Conservation (phyloP, 2,113 vertebrate genomes). For the Carassius auratus region DNA sequence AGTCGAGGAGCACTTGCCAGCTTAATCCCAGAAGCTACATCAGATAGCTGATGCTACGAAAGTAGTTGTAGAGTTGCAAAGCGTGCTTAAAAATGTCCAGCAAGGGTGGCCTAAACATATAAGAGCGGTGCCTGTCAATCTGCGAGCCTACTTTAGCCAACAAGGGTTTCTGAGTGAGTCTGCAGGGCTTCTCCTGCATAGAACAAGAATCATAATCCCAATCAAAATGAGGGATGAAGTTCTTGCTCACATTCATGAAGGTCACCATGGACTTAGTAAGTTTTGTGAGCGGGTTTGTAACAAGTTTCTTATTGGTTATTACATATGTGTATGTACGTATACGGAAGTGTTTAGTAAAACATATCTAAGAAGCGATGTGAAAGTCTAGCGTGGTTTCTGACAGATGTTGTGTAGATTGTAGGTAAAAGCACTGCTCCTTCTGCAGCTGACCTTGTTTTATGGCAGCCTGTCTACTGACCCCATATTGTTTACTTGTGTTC, state of each 20-base stretch:
- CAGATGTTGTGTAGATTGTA: background rate
- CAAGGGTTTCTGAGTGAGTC: no score
- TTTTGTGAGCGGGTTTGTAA: no score
- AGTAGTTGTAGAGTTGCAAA: background rate
- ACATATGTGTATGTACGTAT: no score
- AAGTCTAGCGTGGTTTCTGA: no score
- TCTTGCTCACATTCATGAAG: background rate
- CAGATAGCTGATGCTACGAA: background rate
- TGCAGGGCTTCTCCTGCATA: background rate
- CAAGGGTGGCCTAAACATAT: background rate
- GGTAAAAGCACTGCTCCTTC: background rate
- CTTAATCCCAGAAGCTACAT: background rate
- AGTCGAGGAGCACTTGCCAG: background rate
- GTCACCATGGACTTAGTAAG: background rate
- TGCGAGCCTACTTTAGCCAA: no score
- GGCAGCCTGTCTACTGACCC: conserved; percentile 17
- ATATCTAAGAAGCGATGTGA: no score
- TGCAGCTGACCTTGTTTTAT: conserved; percentile 3
- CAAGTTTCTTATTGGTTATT: no score
- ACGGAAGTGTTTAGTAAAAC: no score
- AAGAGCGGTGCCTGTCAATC: no score
- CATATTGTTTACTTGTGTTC: conserved; percentile 60
- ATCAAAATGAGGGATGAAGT: background rate
- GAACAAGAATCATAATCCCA: background rate
- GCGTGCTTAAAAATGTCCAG: background rate